Evolutionary conservation across 2,888 invertebrate genomes (phyloP).

Genomic region (Drosophila macrothrix): DNA sequence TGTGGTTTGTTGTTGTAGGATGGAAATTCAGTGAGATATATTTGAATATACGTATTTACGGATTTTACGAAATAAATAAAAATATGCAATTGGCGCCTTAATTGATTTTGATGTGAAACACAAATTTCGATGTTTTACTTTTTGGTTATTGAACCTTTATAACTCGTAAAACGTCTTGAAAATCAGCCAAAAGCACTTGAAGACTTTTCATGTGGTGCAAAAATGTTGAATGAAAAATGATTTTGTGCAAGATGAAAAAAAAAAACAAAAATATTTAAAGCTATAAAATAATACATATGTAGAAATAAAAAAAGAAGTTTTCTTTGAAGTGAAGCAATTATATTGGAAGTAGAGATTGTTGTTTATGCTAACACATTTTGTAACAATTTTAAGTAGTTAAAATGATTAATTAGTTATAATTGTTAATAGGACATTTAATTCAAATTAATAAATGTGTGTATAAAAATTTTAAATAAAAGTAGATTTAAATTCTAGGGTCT

Average conservation of each 20-base stretch:
- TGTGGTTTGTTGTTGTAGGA: conserved; percentile 37
- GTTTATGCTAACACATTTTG: background rate
- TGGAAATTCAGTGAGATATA: conserved; percentile 26
- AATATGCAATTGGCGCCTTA: conserved; percentile 74
- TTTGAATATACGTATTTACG: conserved; percentile 41
- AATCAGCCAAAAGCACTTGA: conserved; percentile 56
- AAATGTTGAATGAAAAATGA: conserved; percentile 59
- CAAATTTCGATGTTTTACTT: conserved; percentile 51
- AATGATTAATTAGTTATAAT: background rate
- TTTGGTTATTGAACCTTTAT: conserved; percentile 69
- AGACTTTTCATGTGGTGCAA: conserved; percentile 68
- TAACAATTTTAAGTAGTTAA: background rate
- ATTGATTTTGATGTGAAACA: conserved; percentile 74
- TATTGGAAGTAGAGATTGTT: background rate
- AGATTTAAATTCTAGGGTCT: background rate
- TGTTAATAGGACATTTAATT: background rate
- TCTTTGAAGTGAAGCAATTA: background rate
- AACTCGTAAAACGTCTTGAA: conserved; percentile 33
- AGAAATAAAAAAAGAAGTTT: background rate
- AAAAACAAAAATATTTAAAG: background rate
- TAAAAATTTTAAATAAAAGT: background rate
- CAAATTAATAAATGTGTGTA: background rate
- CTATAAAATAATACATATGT: background rate
- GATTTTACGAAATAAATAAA: conserved; percentile 52
- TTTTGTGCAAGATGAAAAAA: conserved; percentile 1